phyloP scores from a whole-genome alignment of 2,797 vertebrate species.

The Poeciliopsis presidionis region DNA sequence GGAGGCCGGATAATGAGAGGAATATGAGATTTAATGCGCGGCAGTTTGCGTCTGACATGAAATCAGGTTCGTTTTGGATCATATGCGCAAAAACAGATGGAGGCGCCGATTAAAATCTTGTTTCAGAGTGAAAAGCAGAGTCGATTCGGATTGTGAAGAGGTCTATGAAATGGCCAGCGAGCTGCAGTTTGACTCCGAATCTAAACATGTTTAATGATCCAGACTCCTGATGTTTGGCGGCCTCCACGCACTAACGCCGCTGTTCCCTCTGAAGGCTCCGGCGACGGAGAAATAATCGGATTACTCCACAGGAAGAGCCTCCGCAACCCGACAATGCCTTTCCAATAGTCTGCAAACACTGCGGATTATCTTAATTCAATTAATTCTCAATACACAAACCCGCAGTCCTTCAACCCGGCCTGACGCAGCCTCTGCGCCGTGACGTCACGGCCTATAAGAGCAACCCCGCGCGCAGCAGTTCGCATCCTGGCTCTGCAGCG shows the following conservation, averaged over 20 bases:
- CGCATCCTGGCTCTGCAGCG: conserved; percentile 25
- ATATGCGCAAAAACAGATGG: not conserved
- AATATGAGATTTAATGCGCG: conserved; percentile 21
- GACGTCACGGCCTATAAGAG: conserved; percentile 96
- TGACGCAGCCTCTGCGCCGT: conserved; percentile 78
- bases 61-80: not conserved
- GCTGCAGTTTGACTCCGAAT: not conserved
- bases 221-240: not conserved
- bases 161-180: not conserved
- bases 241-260: not conserved
- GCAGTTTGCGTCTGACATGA: conserved; percentile 21
- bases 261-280: conserved; percentile 31
- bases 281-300: conserved; percentile 86
- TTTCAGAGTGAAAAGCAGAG: not conserved
- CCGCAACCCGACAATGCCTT: conserved; percentile 43
- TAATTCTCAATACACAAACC: conserved; percentile 91
- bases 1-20: conserved; percentile 65
- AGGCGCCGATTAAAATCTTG: not conserved
- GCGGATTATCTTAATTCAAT: conserved; percentile 93
- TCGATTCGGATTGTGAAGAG: not conserved
- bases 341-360: conserved; percentile 78
- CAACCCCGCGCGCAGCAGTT: conserved; percentile 77
- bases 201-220: not conserved
- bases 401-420: conserved; percentile 73
- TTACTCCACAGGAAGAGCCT: conserved; percentile 83